Conservation (phyloP, 1,140 invertebrate species). For the Drosophila eugracilis region DNA sequence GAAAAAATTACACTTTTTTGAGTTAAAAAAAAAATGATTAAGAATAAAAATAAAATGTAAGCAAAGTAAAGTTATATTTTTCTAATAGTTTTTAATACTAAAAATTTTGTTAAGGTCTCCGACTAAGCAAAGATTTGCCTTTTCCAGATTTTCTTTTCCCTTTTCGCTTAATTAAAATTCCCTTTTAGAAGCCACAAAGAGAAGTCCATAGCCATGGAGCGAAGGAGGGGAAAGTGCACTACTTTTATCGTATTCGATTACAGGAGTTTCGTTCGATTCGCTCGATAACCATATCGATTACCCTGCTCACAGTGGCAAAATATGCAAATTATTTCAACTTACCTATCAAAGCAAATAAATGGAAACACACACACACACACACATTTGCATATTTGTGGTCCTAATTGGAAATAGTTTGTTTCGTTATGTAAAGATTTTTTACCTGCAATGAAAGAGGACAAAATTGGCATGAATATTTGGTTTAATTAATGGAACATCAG, state of each 20-base stretch:
- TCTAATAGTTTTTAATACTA: too few relatives aligned
- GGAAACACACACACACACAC: background rate
- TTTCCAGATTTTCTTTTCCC: background rate
- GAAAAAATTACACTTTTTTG: too few relatives aligned
- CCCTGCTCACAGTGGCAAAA: background rate
- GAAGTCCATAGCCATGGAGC: background rate
- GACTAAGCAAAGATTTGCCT: background rate
- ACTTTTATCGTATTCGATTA: conserved; percentile 16
- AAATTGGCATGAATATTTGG: conserved; percentile 5
- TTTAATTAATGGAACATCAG: conserved; percentile 18
- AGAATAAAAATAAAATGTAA: background rate
- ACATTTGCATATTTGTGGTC: background rate
- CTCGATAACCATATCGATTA: conserved; percentile 10
- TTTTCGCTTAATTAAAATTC: conserved; percentile 39
- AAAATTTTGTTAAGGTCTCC: background rate
- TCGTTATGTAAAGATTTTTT: conserved; percentile 11
- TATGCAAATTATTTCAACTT: conserved; percentile 11
- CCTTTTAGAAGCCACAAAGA: background rate
- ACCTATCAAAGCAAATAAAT: conserved; percentile 4
- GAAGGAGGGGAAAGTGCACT: background rate
- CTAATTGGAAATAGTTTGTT: conserved; percentile 4
- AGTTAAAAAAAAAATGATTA: too few relatives aligned
- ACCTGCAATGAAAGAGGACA: conserved; percentile 52
- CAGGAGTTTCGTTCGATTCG: conserved; percentile 1
- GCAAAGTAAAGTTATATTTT: too few relatives aligned